Base-by-base conservation (phyloP, 2,888 invertebrate genomes). In the Microchrysa polita region DNA sequence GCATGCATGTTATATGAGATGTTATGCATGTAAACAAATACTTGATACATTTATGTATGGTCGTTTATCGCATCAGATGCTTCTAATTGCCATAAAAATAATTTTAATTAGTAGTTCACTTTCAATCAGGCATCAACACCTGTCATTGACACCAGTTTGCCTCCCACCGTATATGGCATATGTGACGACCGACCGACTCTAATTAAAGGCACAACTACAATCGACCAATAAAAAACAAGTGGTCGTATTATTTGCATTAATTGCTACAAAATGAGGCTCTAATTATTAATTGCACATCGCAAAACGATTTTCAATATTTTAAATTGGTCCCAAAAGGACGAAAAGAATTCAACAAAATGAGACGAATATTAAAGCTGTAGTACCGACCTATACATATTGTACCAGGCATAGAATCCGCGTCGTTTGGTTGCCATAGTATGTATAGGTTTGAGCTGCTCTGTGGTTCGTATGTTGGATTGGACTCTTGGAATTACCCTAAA, bases 201-300 rank as follows among this genome's bases (percentile, higher is more conserved):
- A 74, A 74, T 74, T 76, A 76, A 76, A 72, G 55, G 65, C 73
- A 73, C 52, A 55, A 59, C n/a, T n/a, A n/a, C n/a, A 48, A 74
- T 71, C 71, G 74, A n/a, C 63, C 73, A 69, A 71, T 57, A 63
- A 73, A 73, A 73, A 61, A 73, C 61, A 63, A 65, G 67, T 73
- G 52, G 69, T 73, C 67, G 73, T 73, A 65, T 65, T 73, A 76
- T 76, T 76, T 76, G 74, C 74, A 74, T 76, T 76, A 76, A 76
- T 76, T 76, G 76, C 76, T 73, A 73, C 73, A 76, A 74, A 76
- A 76, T 74, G 74, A 76, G 73, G 34, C 73, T 76, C 76, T 76
- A 76, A 76, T 76, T 76, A 76, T 76, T 76, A 76, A 76, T 76
- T 76, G 76, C 73, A 76, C 73, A 65, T 73, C 71, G 53, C 73